Evolutionary conservation across 2,888 invertebrate species (phyloP), one percentile per base, ranked within the genome.

Genomic region (Linhomoeus sp.): DNA sequence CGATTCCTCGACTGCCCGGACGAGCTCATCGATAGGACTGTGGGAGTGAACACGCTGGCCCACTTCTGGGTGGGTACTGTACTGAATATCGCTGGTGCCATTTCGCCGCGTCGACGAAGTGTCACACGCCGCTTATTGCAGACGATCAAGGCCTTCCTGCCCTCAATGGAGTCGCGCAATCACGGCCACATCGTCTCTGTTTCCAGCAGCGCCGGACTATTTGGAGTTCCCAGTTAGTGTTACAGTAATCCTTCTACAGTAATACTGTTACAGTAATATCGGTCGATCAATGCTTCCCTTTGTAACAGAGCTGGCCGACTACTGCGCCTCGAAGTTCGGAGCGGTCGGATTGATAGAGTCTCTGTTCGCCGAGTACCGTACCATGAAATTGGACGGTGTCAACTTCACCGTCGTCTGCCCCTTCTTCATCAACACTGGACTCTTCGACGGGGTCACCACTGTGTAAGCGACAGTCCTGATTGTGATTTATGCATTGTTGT

Each of bases 361-460:
- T 54, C 72, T 90, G 1, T 74, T 76, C 53, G 76, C 78, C 1
- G 86, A 85, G 62, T 70, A 85, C 0, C 26, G 33, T 3, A 19
- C 41, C 19, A 25, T 26, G 26, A 26, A 9, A 17, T 7, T 41
- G n/a, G 25, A 22, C 20, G 78, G 77, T 25, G 78, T 92, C 22
- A 74, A 80, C 55, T 84, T 86, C 0, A 87, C 88, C 1, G 78
- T 80, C 37, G 78, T 94, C 54, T 90, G 88, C 65, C 92, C 94
- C 1, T 90, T 80, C 71, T 90, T 84, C 66, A 88, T 92, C 55
- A 82, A 87, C 66, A 94, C 92, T 2, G 92, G 92, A 58, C 90
- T 94, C 90, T 94, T 94, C 66, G 80, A 81, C 50, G 81, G 86
- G 55, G 84, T 85, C 24, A 74, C 79, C 58, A 77, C 84, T 24